Evolutionary conservation across 2,797 vertebrate genomes (phyloP).

Genomic region (Hemitrygon akajei): DNA sequence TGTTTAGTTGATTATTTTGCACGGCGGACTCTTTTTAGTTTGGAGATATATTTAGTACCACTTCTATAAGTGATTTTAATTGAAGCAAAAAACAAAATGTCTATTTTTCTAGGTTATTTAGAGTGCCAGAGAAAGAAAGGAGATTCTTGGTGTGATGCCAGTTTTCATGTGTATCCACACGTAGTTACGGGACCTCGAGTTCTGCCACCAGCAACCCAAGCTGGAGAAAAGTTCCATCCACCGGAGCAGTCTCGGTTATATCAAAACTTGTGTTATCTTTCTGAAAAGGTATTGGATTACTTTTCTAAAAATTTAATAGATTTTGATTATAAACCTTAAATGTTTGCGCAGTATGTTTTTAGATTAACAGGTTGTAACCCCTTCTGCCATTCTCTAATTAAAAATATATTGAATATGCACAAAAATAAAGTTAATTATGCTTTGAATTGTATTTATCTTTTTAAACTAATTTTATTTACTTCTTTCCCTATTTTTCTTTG

Average conservation of each 20-base stretch:
- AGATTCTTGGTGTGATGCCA: not conserved
- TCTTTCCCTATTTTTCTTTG: not conserved
- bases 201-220: not conserved
- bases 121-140: not conserved
- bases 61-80: not conserved
- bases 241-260: not conserved
- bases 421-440: not conserved
- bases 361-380: not conserved
- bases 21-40: not conserved
- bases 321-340: not conserved
- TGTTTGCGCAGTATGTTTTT: not conserved
- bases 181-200: no score
- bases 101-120: not conserved
- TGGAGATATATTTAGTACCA: not conserved
- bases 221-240: not conserved
- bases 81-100: not conserved
- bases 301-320: not conserved
- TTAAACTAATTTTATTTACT: not conserved
- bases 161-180: not conserved
- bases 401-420: not conserved
- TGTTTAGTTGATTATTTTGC: not conserved
- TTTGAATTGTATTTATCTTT: not conserved
- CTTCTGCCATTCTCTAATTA: not conserved
- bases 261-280: not conserved
- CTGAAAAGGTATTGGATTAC: not conserved